Evolutionary conservation across 2,888 invertebrate genomes (phyloP).

Genomic region (Aromia moschata): DNA sequence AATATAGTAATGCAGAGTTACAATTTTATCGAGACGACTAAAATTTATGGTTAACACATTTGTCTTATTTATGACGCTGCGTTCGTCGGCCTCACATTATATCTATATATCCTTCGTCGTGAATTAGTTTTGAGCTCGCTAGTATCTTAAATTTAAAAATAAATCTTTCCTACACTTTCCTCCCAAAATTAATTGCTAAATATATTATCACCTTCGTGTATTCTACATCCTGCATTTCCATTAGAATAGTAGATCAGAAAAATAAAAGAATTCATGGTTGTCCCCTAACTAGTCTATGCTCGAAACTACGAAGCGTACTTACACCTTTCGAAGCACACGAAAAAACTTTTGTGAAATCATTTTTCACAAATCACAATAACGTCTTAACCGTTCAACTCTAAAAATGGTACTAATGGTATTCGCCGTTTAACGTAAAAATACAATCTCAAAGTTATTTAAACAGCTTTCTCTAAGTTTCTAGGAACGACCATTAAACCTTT

Average conservation of each 20-base stretch:
- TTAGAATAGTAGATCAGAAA: slow-evolving; percentile 34
- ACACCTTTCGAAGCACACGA: slow-evolving; percentile 23
- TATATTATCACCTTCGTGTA: slow-evolving; percentile 51
- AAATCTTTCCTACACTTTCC: slow-evolving; percentile 52
- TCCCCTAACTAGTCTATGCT: slow-evolving; percentile 3
- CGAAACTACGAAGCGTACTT: slow-evolving; percentile 12
- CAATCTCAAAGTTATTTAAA: background rate
- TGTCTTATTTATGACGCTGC: slow-evolving; percentile 52
- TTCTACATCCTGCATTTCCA: slow-evolving; percentile 43
- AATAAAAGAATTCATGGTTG: slow-evolving; percentile 33
- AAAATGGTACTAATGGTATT: background rate
- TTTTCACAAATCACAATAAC: slow-evolving; percentile 1
- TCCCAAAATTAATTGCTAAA: slow-evolving; percentile 55
- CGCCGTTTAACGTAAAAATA: background rate
- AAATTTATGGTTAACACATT: slow-evolving; percentile 52
- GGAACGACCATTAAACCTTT: slow-evolving; percentile 5
- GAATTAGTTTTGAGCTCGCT: slow-evolving; percentile 55
- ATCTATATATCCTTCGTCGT: slow-evolving; percentile 58
- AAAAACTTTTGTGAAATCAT: background rate
- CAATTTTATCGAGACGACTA: slow-evolving; percentile 44
- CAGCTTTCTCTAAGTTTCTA: slow-evolving; percentile 16
- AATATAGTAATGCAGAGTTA: slow-evolving; percentile 28
- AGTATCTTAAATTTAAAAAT: slow-evolving; percentile 56
- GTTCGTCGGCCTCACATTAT: slow-evolving; percentile 46
- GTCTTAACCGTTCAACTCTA: background rate